Evolutionary conservation across 37 sponge, comb jelly and placozoan genomes (phyloP).

Genomic region (Axinella damicornis): DNA sequence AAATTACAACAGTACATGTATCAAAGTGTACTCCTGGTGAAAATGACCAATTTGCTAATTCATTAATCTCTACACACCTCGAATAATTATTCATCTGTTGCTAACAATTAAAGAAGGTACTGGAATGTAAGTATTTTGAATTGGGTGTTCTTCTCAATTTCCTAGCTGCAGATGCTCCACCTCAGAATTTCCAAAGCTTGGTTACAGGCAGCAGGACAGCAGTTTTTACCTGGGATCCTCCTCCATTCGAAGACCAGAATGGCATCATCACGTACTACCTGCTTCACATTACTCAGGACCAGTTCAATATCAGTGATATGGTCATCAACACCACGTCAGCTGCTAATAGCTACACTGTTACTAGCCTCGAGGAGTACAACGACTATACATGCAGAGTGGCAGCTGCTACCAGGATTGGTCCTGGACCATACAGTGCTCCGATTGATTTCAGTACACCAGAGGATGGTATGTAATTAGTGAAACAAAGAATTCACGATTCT

Average conservation of each 20-base stretch:
- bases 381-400: conserved; percentile 9
- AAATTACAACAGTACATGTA: too few species aligned
- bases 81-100: too few species aligned
- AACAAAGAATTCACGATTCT: too few species aligned
- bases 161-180: neutral
- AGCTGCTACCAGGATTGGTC: conserved; percentile 1
- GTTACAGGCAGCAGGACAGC: neutral
- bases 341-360: neutral
- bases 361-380: neutral
- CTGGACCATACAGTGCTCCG: conserved; percentile 10
- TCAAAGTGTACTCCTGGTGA: too few species aligned
- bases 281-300: neutral
- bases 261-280: conserved; percentile 25
- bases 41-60: too few species aligned
- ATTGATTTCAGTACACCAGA: neutral
- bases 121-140: too few species aligned
- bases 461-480: neutral
- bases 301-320: neutral
- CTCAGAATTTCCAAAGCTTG: neutral
- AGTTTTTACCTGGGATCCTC: conserved; percentile 25
- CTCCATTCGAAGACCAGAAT: conserved; percentile 38
- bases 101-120: too few species aligned
- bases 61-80: too few species aligned
- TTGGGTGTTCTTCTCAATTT: too few species aligned
- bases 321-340: neutral